Evolutionary conservation across 2,888 invertebrate species (phyloP), one percentile per base, ranked within the genome.

Genomic region (Gymnosoma rotundatum): DNA sequence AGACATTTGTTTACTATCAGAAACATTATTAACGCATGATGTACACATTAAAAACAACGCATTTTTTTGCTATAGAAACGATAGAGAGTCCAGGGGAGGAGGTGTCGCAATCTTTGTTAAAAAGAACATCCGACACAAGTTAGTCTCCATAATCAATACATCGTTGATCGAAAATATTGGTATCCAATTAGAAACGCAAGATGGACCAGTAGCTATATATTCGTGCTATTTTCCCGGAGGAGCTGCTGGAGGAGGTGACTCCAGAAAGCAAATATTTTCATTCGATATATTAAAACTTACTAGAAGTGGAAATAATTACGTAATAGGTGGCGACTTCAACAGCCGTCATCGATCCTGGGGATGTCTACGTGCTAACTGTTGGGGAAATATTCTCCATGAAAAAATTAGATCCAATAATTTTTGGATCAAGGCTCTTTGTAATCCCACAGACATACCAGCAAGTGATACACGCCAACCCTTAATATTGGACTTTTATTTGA

Each of bases 161-260:
- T 8, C 6, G 48, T n/a, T 72, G n/a, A 58, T 72, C 25, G 72
- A 72, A 50, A 72, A 73, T 21, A 61, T 73, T 18, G 61, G 72
- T 61, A 52, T 73, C 12, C n/a, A 36, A 18, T 14, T 73, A 16
- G 20, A 48, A 32, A 61, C 72, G 7, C 36, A 10, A 38, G 67
- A 67, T 20, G 38, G 67, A 1, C 67, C 90, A 89, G 83, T 93
- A 91, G 76, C 93, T 93, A 91, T 95, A 96, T 38, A 98, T 96
- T 92, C 98, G 75, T 25, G 85, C 78, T 4, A 73, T 16, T 73
- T 20, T 36, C 72, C 61, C 6, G 72, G 72, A 18, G 72, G 60
- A 14, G 36, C 60, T 5, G 48, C 48, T 14, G 60, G 60, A 2
- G 20, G 36, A 12, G 52, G 98, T 0, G 97, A 96, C 52, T 6